A percentile compares a stretch with the other conserved stretches of the same genome.
phyloP scores from a whole-genome alignment of 2,113 vertebrate genomes.

The Sisor rabdophorus region DNA sequence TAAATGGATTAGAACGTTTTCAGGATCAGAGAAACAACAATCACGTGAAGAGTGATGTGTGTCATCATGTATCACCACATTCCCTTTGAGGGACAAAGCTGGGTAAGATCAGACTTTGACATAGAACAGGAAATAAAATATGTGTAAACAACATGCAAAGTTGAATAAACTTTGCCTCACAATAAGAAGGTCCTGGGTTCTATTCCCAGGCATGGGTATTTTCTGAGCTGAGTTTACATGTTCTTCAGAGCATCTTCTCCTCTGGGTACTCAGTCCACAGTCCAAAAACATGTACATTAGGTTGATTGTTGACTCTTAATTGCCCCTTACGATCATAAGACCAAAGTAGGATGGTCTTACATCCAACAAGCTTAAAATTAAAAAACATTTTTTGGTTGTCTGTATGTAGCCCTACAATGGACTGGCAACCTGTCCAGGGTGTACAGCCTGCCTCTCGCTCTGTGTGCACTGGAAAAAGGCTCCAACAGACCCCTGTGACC shows the following conservation, averaged over 20 bases:
- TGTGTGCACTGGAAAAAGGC: no score
- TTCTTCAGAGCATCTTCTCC: no score
- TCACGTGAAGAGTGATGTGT: conserved; percentile 53
- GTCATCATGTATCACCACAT: conserved; percentile 59
- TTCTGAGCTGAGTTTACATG: no score
- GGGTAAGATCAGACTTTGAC: conserved; percentile 52
- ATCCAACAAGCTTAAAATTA: conserved; percentile 78
- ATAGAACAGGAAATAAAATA: conserved; percentile 23
- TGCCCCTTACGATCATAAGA: conserved; percentile 76
- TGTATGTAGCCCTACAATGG: no score
- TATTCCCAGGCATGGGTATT: no score
- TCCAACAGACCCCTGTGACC: no score
- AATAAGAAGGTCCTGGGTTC: background rate
- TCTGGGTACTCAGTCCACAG: no score
- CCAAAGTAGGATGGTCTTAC: conserved; percentile 77
- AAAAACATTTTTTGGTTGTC: no score
- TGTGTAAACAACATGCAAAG: background rate
- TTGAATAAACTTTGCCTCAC: conserved; percentile 6
- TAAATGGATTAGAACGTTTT: conserved; percentile 73
- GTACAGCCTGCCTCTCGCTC: no score
- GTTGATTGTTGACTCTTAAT: no score
- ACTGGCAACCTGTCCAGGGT: no score
- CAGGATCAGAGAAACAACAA: conserved; percentile 65
- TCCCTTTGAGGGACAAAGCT: conserved; percentile 52
- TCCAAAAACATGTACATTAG: no score